Base-by-base conservation (phyloP, 2,797 vertebrate genomes). In the Steatocranus sp. region DNA sequence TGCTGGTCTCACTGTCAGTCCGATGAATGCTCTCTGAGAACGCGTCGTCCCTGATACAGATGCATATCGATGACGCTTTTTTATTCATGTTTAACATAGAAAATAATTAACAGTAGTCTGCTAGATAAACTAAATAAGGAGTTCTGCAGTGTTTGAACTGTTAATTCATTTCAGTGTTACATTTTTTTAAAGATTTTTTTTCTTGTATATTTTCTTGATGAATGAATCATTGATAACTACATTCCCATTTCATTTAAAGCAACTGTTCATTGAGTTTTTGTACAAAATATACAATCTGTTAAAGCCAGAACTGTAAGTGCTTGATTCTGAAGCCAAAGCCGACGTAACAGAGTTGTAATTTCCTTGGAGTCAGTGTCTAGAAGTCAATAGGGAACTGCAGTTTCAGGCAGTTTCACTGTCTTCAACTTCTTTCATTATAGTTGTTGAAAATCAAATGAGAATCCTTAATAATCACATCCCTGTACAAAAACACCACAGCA, bases 1-100 rank as follows among this genome's bases (percentile, higher is more conserved):
- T 97, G 94, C 97, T 97, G 1, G 97, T 96, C 91, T 98, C 97
- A 0, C 96, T 97, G 86, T 98, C 98, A 0, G 96, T 96, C 93
- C 97, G 97, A 84, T 97, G 98, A 81, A 97, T 85, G 88, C 93
- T 97, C 91, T 98, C 98, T 0, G 98, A 97, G 94, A 99, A 99
- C 0, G 98, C 97, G 32, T 99, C 98, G 1, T 99, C 98, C 96
- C 98, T 99, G 77, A 91, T 58, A 77, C 5, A 83, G 50, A 86
- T 73, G 85, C 34, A 80, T 83, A 82, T 36, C 58, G 34, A 32
- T 68, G 8, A 80, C 5, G 20, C 20, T 34, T 86, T 34, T 78
- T 15, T 8, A 75, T 84, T 43, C 2, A 68, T 68, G 20, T 43
- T 68, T 68, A 63, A 38, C 58, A 63, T 20, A 63, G 11, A 36